phyloP scores from a whole-genome alignment of 2,797 vertebrate genomes.

The Sarcoramphus papa region DNA sequence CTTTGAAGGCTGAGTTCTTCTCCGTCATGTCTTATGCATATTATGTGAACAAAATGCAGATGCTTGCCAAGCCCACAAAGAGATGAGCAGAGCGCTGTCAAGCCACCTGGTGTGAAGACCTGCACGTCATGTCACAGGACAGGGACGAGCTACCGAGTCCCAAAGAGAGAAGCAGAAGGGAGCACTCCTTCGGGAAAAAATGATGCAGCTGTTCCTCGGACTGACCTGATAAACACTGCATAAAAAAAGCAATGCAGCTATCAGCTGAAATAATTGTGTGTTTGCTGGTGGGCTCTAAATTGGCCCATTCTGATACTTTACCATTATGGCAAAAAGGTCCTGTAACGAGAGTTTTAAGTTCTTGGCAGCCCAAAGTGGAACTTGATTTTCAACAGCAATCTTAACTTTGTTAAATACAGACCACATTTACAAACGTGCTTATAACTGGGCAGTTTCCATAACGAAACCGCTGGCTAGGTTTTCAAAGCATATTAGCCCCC shows the following conservation, averaged over 20 bases:
- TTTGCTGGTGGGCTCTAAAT: background rate
- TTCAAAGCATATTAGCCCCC: background rate
- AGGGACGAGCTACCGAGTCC: background rate
- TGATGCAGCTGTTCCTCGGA: background rate
- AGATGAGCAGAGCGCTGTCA: background rate
- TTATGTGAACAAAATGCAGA: background rate
- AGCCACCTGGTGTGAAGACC: background rate
- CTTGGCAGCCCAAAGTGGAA: background rate
- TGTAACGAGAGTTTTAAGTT: background rate
- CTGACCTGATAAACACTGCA: background rate
- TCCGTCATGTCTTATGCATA: fast-evolving
- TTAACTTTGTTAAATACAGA: background rate
- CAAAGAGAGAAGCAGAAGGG: background rate
- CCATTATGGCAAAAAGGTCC: background rate
- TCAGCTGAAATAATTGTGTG: background rate
- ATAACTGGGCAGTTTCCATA: background rate
- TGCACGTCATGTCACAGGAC: background rate
- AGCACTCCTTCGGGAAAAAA: background rate
- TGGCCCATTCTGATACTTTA: background rate
- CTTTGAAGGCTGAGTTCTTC: background rate
- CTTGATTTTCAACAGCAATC: background rate
- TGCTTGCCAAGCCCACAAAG: background rate
- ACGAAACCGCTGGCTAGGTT: background rate
- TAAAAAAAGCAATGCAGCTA: background rate
- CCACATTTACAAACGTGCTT: background rate